Conservation (phyloP, 1,140 invertebrate species). For the Zaprionus nigranus region DNA sequence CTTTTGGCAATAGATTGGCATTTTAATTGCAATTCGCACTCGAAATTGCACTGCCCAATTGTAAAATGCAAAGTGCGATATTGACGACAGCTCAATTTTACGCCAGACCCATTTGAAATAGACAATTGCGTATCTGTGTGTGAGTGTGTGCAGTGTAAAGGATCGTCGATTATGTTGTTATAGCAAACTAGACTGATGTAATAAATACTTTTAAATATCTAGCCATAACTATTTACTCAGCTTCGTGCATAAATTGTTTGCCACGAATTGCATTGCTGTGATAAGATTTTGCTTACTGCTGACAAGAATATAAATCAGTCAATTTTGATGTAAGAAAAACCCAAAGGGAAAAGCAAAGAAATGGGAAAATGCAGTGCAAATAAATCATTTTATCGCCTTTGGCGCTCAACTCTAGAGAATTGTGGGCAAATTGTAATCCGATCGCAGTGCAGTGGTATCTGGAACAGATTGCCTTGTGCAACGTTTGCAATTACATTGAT, state of each 20-base stretch:
- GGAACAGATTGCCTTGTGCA: neutral
- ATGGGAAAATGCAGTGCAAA: neutral
- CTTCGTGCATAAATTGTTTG: too few relatives aligned
- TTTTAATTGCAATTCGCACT: slow-evolving; percentile 63
- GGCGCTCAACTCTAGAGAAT: slow-evolving; percentile 6
- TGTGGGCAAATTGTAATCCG: slow-evolving; percentile 16
- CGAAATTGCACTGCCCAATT: slow-evolving; percentile 27
- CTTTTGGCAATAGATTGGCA: slow-evolving; percentile 52
- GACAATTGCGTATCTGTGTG: neutral
- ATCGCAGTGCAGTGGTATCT: neutral
- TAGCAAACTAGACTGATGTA: neutral
- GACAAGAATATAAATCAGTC: slow-evolving; percentile 12
- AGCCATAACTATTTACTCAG: too few relatives aligned
- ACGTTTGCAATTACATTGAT: slow-evolving; percentile 26
- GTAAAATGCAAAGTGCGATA: neutral
- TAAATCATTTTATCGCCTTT: slow-evolving; percentile 17
- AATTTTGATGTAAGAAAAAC: slow-evolving; percentile 7
- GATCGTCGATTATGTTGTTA: neutral
- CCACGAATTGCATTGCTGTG: neutral
- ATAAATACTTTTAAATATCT: neutral
- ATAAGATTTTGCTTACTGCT: neutral
- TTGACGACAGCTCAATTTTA: neutral
- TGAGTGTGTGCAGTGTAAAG: neutral
- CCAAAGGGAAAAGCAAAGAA: neutral
- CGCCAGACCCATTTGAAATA: neutral